Evolutionary conservation across 2,797 vertebrate species (phyloP).

Genomic region (Margarornis squamiger): DNA sequence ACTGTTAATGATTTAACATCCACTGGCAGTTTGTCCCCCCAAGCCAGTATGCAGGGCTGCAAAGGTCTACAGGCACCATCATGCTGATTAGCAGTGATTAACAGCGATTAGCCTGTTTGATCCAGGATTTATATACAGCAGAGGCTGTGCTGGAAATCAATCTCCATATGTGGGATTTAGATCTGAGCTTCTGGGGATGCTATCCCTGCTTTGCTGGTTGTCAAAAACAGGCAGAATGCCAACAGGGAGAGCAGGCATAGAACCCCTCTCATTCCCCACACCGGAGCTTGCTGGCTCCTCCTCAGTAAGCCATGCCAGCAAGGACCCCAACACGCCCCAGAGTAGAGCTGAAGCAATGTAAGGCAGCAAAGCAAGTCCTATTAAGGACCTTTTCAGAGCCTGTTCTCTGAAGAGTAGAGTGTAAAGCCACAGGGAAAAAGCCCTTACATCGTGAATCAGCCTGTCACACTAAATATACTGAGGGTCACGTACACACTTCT

Average conservation of each 20-base stretch:
- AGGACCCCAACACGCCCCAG: accelerated
- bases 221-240: neutral
- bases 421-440: accelerated
- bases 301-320: accelerated
- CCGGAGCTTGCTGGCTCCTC: neutral
- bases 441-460: accelerated
- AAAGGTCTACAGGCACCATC: conserved; percentile 11
- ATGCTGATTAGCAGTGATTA: conserved; percentile 54
- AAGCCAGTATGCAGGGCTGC: neutral
- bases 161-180: conserved; percentile 16
- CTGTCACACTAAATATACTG: accelerated
- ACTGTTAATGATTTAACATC: conserved; percentile 19
- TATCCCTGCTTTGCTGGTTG: neutral
- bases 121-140: conserved; percentile 27
- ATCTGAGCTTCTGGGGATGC: neutral
- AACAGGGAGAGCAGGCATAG: neutral
- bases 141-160: conserved; percentile 3
- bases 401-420: neutral
- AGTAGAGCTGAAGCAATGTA: accelerated
- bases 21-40: neutral
- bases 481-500: neutral
- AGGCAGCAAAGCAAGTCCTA: neutral
- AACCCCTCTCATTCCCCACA: neutral
- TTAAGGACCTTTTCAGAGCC: neutral
- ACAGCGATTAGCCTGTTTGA: conserved; percentile 55